A percentile compares a stretch with the other conserved stretches of the same genome.
phyloP scores from a whole-genome alignment of 2,113 vertebrate genomes.

The Saimiri boliviensis region DNA sequence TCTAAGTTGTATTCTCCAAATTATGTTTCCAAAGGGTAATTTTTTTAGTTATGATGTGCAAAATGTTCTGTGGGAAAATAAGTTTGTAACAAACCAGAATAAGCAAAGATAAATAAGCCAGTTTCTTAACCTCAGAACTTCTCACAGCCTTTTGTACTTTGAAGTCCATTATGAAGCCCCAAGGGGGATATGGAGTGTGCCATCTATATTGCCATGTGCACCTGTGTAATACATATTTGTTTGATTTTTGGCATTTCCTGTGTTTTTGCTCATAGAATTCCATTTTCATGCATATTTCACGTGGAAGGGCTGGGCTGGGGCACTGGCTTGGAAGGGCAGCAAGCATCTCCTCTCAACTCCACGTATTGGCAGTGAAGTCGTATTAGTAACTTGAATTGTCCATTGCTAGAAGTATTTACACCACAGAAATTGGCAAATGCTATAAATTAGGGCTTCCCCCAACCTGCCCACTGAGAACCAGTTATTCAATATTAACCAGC shows the following conservation, averaged over 20 bases:
- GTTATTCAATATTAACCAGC: neutral
- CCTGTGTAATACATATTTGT: neutral
- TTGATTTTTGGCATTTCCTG: neutral
- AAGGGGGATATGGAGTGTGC: neutral
- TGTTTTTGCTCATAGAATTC: neutral
- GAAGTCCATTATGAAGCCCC: neutral
- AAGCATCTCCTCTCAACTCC: neutral
- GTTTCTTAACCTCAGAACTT: neutral
- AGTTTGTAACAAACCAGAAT: neutral
- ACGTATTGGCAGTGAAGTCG: fast-evolving
- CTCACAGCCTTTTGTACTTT: neutral
- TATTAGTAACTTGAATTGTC: neutral
- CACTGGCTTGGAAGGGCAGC: neutral
- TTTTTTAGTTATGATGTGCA: neutral
- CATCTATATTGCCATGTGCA: fast-evolving
- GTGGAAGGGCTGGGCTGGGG: neutral
- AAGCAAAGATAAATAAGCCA: neutral
- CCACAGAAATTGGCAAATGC: neutral
- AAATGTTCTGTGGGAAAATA: neutral
- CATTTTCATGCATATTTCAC: neutral
- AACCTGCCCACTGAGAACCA: fast-evolving
- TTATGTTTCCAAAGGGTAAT: neutral
- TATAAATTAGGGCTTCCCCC: neutral
- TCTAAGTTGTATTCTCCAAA: neutral
- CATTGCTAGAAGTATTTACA: neutral